Evolutionary conservation across 2,888 invertebrate genomes (phyloP).

Genomic region (Steinernema hermaphroditum): DNA sequence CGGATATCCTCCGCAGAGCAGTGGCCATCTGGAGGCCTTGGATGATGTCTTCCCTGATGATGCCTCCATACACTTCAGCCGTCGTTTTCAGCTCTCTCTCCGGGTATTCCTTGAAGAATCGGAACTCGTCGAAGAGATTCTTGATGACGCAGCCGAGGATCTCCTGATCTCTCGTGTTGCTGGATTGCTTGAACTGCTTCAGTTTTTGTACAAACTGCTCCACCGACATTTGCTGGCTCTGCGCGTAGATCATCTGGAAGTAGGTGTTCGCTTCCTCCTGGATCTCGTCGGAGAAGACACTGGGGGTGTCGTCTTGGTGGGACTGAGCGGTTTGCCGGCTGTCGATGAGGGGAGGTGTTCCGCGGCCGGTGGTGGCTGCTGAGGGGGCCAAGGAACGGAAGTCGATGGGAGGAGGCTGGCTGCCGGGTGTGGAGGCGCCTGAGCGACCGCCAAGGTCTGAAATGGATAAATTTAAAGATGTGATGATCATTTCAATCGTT

Average conservation of each 20-base stretch:
- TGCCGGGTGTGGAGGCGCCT: slow-evolving; percentile 15
- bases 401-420: slow-evolving; percentile 3
- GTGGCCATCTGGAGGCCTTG: slow-evolving; percentile 62
- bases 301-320: slow-evolving; percentile 40
- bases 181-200: slow-evolving; percentile 90
- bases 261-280: slow-evolving; percentile 99
- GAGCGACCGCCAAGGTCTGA: not conserved
- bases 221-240: slow-evolving; percentile 85
- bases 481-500: not conserved
- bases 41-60: slow-evolving; percentile 65
- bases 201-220: slow-evolving; percentile 94
- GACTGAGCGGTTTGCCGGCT: not conserved
- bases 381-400: slow-evolving; percentile 19
- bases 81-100: slow-evolving; percentile 96
- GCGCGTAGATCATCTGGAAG: slow-evolving; percentile 84
- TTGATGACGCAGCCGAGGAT: slow-evolving; percentile 92
- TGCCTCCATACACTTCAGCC: slow-evolving; percentile 92
- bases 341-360: slow-evolving; percentile 19
- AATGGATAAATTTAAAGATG: not conserved
- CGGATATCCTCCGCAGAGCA: slow-evolving; percentile 61
- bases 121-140: slow-evolving; percentile 96
- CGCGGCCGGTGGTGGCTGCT: not conserved
- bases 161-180: slow-evolving; percentile 77
- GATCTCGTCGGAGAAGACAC: slow-evolving; percentile 73
- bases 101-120: slow-evolving; percentile 97